Conservation (phyloP, 1,140 invertebrate species). For the Orussus abietinus region DNA sequence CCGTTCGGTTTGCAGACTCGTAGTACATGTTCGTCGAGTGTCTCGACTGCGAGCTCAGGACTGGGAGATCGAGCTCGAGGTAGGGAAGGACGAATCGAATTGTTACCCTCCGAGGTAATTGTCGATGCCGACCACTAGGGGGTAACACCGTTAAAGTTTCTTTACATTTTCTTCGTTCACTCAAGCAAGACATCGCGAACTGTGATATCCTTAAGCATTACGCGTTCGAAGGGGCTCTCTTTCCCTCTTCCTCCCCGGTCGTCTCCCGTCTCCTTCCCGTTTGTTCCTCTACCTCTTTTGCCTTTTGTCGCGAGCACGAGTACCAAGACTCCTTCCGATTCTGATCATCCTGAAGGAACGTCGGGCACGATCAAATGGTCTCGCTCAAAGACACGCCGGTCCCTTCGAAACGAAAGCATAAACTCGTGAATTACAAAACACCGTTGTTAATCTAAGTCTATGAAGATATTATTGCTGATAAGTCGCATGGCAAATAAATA, state of each 20-base stretch:
- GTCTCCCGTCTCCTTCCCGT: background rate
- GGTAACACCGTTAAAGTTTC: no score
- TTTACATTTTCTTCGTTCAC: no score
- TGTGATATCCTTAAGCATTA: slow-evolving; percentile 38
- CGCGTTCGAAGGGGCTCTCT: slow-evolving; percentile 4
- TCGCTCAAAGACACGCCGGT: no score
- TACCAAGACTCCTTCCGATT: no score
- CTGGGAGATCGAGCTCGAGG: no score
- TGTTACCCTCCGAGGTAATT: background rate
- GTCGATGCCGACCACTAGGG: no score
- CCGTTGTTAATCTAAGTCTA: slow-evolving; percentile 28
- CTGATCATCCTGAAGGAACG: no score
- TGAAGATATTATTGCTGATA: slow-evolving; percentile 31
- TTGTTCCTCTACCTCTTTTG: background rate
- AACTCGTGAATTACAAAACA: slow-evolving; percentile 16
- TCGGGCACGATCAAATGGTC: no score
- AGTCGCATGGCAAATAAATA: slow-evolving; percentile 33
- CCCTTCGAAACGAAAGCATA: slow-evolving; percentile 3
- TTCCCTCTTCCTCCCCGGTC: background rate
- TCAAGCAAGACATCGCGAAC: slow-evolving; percentile 30
- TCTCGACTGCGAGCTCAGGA: no score
- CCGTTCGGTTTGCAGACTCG: no score
- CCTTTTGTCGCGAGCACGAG: no score
- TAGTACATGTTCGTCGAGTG: no score
- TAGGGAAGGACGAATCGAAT: slow-evolving; percentile 4